These are phyloP conservation scores for Vidua macroura DNA, from an alignment of 2,113 vertebrate species.

Conservation along the genomic window DNA sequence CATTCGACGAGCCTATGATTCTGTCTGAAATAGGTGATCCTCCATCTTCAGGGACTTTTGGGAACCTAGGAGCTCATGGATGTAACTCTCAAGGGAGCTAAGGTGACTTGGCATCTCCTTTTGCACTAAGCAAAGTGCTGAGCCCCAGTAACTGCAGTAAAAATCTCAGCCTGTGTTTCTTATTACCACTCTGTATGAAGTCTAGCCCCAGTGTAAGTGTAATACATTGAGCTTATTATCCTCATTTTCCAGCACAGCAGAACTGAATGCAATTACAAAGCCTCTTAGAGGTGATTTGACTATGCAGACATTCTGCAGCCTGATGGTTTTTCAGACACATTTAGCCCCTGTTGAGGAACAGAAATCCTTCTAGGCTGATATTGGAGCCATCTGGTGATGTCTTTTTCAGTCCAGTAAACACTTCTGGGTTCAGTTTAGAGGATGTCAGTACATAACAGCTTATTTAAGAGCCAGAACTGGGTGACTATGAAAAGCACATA, in stretches of 20 bases:
- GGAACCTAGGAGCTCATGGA: not conserved
- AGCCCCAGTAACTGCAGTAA: not conserved
- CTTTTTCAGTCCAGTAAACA: conserved; percentile 45
- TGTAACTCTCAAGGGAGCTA: not conserved
- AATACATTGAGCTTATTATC: conserved; percentile 17
- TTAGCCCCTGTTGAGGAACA: conserved; percentile 15
- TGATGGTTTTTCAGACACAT: conserved; percentile 50
- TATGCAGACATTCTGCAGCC: conserved; percentile 16
- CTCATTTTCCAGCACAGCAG: conserved; percentile 27
- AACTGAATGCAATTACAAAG: conserved; percentile 27
- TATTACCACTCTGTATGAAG: not conserved
- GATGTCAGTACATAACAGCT: conserved; percentile 2
- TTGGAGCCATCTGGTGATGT: conserved; percentile 49
- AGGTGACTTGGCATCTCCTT: not conserved
- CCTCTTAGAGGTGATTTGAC: conserved; percentile 52
- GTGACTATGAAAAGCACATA: not conserved
- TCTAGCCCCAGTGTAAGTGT: not conserved
- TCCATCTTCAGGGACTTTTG: not conserved
- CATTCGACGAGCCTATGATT: not conserved
- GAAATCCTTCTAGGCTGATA: conserved; percentile 53
- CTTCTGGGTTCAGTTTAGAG: conserved; percentile 41
- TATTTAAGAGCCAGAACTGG: conserved; percentile 11
- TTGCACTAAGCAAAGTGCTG: not conserved
- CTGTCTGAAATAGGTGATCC: not conserved
- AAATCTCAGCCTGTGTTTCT: not conserved